These are phyloP conservation scores for Phoeniculus purpureus DNA, from an alignment of 2,797 vertebrate species.

Conservation along the genomic window DNA sequence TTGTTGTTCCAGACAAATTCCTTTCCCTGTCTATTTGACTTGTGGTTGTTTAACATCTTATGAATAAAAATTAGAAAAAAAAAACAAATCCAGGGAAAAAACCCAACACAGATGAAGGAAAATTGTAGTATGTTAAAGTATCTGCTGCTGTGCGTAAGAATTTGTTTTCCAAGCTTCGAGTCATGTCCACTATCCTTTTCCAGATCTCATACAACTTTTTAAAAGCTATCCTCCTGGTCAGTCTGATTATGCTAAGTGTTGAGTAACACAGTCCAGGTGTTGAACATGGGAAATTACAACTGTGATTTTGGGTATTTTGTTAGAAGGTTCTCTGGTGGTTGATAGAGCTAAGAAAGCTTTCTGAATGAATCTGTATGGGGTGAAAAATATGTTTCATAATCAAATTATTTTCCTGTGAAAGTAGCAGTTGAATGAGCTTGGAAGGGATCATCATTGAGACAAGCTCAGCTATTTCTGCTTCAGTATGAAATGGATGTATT, in stretches of 20 bases:
- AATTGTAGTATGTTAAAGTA: not conserved
- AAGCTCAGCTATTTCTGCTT: not conserved
- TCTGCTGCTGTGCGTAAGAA: not conserved
- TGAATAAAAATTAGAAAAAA: not conserved
- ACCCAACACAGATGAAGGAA: not conserved
- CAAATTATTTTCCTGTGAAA: not conserved
- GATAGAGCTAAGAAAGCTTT: not conserved
- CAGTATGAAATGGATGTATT: not conserved
- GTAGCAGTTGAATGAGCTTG: not conserved
- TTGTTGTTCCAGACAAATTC: constrained; percentile 46
- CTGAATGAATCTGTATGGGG: not conserved
- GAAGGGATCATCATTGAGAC: not conserved
- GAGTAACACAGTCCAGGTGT: not conserved
- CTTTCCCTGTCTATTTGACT: constrained; percentile 39
- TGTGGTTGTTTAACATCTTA: not conserved
- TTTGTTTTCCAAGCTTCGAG: not conserved
- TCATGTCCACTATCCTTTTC: not conserved
- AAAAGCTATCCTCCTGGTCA: not conserved
- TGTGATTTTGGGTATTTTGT: not conserved
- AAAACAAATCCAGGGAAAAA: too few relatives aligned
- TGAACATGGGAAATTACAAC: not conserved
- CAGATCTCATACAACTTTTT: not conserved
- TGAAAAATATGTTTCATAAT: not conserved
- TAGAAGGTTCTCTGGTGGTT: not conserved
- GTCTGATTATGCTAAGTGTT: not conserved